Evolutionary conservation across 1,140 invertebrate species (phyloP), one percentile per base, ranked within the genome.

Genomic region (Drosophila pseudoananassae): DNA sequence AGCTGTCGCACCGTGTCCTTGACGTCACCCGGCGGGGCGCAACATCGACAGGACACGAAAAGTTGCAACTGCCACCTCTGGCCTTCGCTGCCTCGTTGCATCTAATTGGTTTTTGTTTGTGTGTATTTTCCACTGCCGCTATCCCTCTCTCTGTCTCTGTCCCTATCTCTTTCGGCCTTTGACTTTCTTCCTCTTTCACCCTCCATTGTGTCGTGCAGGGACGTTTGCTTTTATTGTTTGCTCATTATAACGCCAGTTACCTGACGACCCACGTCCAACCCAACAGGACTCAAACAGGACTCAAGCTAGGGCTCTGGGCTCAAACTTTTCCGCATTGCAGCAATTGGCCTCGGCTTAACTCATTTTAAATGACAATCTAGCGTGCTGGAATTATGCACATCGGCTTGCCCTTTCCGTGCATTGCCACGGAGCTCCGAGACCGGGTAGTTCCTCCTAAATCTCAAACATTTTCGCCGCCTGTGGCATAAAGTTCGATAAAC

Each of bases 301-400:
- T 57, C 23, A 40, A 27, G 43, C 15, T 31, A 25, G 36, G 56
- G 56, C 52, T 57, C 51, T 27, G 69, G 54, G 25, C 25, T 27
- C 5, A 12, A 71, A 45, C 40, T 79, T 71, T 73, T 78, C 74
- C 70, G 82, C 82, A 87, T 76, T 87, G 82, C 82, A 87, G 84
- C 83, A 83, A 69, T 89, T 73, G 79, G 76, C 23, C 53, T 43
- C 61, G 53, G 63, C 79, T 89, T 90, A 90, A 90, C 77, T 90
- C 70, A 89, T 84, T 88, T 84, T 89, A 90, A 90, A 90, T 85
- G 88, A 90, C 88, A 90, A 89, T 81, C 77, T 90, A 78, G 80
- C 88, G 83, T 90, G 88, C 88, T 56, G 54, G 90, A 85, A 89
- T 88, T 88, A 88, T 88, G 82, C 78, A 80, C 38, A 68, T 38